Evolutionary conservation across 1,140 invertebrate genomes (phyloP).

Genomic region (Samia ricini): DNA sequence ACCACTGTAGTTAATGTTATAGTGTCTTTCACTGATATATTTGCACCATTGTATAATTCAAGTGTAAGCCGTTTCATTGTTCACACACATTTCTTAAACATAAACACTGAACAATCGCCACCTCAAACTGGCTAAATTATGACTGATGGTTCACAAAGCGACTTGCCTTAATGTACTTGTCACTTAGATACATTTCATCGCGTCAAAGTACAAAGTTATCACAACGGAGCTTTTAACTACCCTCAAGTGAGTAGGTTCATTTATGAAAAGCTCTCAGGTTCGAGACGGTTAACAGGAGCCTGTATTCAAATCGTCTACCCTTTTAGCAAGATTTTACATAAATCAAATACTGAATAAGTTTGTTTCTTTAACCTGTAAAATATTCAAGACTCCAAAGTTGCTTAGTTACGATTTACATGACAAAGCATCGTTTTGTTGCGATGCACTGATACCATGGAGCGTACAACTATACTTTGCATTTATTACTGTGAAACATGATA

Average conservation of each 20-base stretch:
- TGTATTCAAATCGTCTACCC: background rate
- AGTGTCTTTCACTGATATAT: no score
- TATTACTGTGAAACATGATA: background rate
- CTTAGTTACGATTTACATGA: background rate
- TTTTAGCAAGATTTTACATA: constrained; percentile 1
- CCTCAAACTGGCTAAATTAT: background rate
- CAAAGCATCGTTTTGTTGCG: background rate
- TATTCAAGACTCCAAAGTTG: background rate
- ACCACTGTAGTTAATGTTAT: no score
- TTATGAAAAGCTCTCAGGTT: background rate
- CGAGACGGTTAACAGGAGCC: background rate
- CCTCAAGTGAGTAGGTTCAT: background rate
- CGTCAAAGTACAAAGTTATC: background rate
- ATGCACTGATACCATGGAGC: background rate
- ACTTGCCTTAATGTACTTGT: background rate
- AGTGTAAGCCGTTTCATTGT: background rate
- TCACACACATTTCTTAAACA: no score
- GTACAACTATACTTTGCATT: background rate
- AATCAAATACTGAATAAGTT: background rate
- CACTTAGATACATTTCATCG: background rate
- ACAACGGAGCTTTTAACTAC: background rate
- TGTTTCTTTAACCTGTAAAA: background rate
- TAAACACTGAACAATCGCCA: no score
- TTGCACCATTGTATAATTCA: no score
- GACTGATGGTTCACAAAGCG: background rate